Base-by-base conservation (phyloP, 2,797 vertebrate genomes). In the Novumbra hubbsi region DNA sequence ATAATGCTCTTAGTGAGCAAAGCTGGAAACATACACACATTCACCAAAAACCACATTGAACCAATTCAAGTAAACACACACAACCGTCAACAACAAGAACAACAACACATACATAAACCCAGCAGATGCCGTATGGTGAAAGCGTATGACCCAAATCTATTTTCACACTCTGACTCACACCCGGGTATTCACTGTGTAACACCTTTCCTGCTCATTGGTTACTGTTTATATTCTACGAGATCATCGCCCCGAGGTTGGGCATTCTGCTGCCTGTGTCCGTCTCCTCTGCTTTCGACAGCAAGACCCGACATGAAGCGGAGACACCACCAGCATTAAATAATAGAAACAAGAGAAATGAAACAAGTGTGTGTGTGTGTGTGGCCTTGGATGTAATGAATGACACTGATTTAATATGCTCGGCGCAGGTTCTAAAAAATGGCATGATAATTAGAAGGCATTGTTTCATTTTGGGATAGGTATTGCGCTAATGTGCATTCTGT, bases 241-340 rank as follows among this genome's bases (percentile, higher is more conserved):
- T 57, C 21, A 57, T 3, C 2, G 21, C 55, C 55, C n/a, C 55
- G 21, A 16, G n/a, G 55, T 11, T 5, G 21, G 55, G 55, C n/a
- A 57, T 57, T 57, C 0, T 3, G 55, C 9, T 21, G 52, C 8
- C n/a, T n/a, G n/a, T 2, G 21, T 3, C n/a, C 21, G 21, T 14
- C 55, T 57, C 9, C 21, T 57, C 55, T 21, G 55, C n/a, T 57
- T 57, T 57, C 55, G 3, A 19, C 64, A 15, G 16, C 27, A 27
- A 17, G 24, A 50, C 17, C 38, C 64, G 19, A 16, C 14, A 27
- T 17, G 19, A 4, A 50, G 21, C 45, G 15, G 49, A 50, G 45
- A n/a, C 6, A 55, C 72, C 68, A 81, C 73, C 34, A 75, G 70
- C 82, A 81, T 87, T 80, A 83, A 80, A 88, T 83, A 87, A 80